Conservation (phyloP, 2,888 invertebrate genomes). For the Halocaridina rubra region DNA sequence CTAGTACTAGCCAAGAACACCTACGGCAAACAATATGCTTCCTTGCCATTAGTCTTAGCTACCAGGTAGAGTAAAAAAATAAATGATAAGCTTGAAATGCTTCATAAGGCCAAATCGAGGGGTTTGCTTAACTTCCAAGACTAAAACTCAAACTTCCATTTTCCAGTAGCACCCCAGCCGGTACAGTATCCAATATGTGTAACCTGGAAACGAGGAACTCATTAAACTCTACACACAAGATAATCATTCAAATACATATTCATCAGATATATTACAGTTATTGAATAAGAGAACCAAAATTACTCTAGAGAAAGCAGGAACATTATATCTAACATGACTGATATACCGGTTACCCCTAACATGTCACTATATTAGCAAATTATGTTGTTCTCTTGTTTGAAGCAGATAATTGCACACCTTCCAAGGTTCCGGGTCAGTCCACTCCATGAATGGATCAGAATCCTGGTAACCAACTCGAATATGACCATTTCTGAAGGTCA, state of each 20-base stretch:
- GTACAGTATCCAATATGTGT: constrained; percentile 63
- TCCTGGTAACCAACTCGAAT: constrained; percentile 54
- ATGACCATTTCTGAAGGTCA: constrained; percentile 44
- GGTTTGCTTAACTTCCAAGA: background rate
- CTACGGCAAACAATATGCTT: too few species aligned
- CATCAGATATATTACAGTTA: background rate
- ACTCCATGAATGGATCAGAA: constrained; percentile 60
- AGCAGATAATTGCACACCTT: constrained; percentile 27
- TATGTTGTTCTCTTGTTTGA: background rate
- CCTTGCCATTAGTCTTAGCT: too few species aligned
- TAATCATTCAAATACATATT: background rate
- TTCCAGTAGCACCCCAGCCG: constrained; percentile 59
- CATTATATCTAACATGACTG: background rate
- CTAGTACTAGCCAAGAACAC: too few species aligned
- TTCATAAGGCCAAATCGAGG: too few species aligned
- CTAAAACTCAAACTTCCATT: constrained; percentile 59
- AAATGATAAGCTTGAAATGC: too few species aligned
- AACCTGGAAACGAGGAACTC: constrained; percentile 34
- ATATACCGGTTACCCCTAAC: background rate
- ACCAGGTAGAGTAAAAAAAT: too few species aligned
- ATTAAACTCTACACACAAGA: background rate
- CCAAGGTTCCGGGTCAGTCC: constrained; percentile 61
- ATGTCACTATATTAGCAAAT: background rate
- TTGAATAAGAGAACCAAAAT: background rate
- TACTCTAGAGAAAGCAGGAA: background rate